A percentile compares a stretch with the other conserved stretches of the same genome.
These are phyloP conservation scores for Tethya wilhelma DNA, from an alignment of 37 sponge, comb jelly and placozoan species.

Conservation along the genomic window DNA sequence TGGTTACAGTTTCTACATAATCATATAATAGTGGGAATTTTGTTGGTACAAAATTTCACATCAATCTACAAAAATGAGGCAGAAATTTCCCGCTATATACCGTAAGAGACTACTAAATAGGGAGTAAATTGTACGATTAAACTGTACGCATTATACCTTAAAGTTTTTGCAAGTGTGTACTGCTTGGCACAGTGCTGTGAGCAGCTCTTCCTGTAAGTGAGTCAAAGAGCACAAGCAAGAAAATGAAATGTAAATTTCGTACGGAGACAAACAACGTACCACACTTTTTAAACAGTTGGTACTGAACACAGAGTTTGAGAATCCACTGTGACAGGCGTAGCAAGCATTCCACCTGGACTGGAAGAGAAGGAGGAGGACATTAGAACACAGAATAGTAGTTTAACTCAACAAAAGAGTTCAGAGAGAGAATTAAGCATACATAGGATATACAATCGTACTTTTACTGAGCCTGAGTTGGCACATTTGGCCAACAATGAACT, in stretches of 20 bases:
- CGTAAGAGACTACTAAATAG: too few relatives aligned
- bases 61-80: not conserved
- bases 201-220: slow-evolving; percentile 17
- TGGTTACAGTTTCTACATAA: not conserved
- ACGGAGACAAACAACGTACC: slow-evolving; percentile 9
- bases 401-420: not conserved
- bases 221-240: not conserved
- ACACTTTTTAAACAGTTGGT: not conserved
- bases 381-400: not conserved
- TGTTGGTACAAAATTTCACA: too few relatives aligned
- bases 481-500: slow-evolving; percentile 9
- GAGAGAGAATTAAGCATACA: too few relatives aligned
- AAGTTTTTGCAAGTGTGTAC: slow-evolving; percentile 55
- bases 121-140: not conserved
- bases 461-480: slow-evolving; percentile 38
- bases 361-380: not conserved
- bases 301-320: slow-evolving; percentile 40
- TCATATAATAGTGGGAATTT: not conserved
- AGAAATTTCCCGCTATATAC: too few relatives aligned
- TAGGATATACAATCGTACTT: slow-evolving; percentile 10
- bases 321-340: slow-evolving; percentile 59
- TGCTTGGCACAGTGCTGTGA: slow-evolving; percentile 41
- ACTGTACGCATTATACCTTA: slow-evolving; percentile 30
- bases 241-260: not conserved
- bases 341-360: slow-evolving; percentile 79